phyloP scores from a whole-genome alignment of 1,140 invertebrate species.

The Vanessa atalanta region DNA sequence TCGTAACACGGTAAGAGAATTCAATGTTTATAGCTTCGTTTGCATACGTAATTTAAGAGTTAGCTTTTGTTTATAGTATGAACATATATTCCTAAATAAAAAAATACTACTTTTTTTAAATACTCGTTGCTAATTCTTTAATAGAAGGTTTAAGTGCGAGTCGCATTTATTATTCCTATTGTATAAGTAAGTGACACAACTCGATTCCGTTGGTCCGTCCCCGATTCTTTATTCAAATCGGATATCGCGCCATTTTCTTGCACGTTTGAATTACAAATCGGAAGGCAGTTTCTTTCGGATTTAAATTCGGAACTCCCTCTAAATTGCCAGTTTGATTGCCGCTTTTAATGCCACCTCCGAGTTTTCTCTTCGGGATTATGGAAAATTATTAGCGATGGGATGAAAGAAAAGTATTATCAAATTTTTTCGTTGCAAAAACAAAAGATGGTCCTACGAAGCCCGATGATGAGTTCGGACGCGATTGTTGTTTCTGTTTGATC shows the following conservation, averaged over 20 bases:
- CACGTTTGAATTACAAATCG: slow-evolving; percentile 78
- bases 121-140: background rate
- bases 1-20: slow-evolving; percentile 37
- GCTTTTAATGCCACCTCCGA: slow-evolving; percentile 64
- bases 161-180: slow-evolving; percentile 27
- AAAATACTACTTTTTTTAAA: background rate
- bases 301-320: slow-evolving; percentile 67
- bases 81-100: background rate
- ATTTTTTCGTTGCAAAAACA: slow-evolving; percentile 46
- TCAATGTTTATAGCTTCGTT: slow-evolving; percentile 39
- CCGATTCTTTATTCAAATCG: slow-evolving; percentile 74
- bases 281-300: slow-evolving; percentile 70
- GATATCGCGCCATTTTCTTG: slow-evolving; percentile 71
- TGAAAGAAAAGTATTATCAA: slow-evolving; percentile 42
- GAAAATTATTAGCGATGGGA: slow-evolving; percentile 55
- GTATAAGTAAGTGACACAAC: slow-evolving; percentile 25
- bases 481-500: slow-evolving; percentile 71
- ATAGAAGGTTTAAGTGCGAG: slow-evolving; percentile 7
- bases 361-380: slow-evolving; percentile 64
- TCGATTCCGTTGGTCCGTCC: slow-evolving; percentile 37
- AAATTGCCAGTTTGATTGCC: slow-evolving; percentile 73
- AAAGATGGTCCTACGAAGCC: slow-evolving; percentile 47
- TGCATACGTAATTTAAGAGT: slow-evolving; percentile 28
- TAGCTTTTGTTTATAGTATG: slow-evolving; percentile 1
- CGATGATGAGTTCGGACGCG: slow-evolving; percentile 51